Evolutionary conservation across 2,888 invertebrate species (phyloP), one percentile per base, ranked within the genome.

Genomic region (Cataglyphis albicans): DNA sequence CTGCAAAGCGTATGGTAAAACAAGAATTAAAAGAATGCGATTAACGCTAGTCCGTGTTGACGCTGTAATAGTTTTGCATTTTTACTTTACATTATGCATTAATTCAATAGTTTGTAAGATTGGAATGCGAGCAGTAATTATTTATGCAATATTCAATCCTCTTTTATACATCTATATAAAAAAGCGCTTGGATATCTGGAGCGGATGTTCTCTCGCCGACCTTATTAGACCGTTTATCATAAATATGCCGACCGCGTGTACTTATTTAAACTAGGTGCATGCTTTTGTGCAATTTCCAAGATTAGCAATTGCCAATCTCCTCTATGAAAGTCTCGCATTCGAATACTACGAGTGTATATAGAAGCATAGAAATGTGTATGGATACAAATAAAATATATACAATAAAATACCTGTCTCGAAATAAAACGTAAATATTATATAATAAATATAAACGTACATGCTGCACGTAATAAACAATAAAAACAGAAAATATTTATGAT

Each of bases 201-300:
- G 21, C 57, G 18, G 25, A 59, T 32, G 29, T 44, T 70, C 59
- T 70, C 44, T 10, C 44, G 59, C 18, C 25, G 72, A 44, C 12
- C 38, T 78, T 57, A 72, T 61, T 48, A 70, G 32, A 29, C 38
- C 44, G 59, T 78, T 78, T 70, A 57, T 78, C 44, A 59, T 44
- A 3, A 70, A 44, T 59, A 18, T 48, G 72, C 18, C 78, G 64
- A 78, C n/a, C 12, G 70, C 72, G n/a, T 18, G 35, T 61, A 72
- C 44, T 78, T 78, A 78, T 78, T 72, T 78, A 70, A 78, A 78
- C 59, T 78, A 61, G 72, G 29, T 35, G 70, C 70, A 78, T 78
- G 59, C 78, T 78, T 78, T 44, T 78, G 44, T 12, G 64, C 78
- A 70, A 78, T 78, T 78, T 72, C 44, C 78, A 78, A 78, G 72